Conservation (phyloP, 2,797 vertebrate genomes). For the Myotis planiceps region DNA sequence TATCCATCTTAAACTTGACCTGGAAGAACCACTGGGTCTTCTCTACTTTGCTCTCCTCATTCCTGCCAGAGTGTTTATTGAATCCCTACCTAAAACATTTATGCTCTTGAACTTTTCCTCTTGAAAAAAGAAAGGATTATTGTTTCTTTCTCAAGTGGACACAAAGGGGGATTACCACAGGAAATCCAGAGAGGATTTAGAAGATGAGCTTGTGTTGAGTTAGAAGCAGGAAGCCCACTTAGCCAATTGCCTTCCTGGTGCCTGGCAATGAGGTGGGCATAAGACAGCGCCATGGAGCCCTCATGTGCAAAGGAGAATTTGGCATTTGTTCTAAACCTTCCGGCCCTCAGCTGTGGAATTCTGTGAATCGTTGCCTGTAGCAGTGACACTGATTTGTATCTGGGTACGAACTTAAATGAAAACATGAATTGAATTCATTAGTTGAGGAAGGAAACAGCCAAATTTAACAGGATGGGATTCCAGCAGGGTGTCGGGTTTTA, state of each 20-base stretch:
- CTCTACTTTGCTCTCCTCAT: constrained; percentile 36
- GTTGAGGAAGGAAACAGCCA: constrained; percentile 74
- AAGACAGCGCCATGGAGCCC: background rate
- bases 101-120: constrained; percentile 55
- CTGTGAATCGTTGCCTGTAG: constrained; percentile 32
- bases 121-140: constrained; percentile 46
- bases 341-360: constrained; percentile 46
- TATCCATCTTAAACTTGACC: constrained; percentile 40
- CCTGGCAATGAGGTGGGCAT: background rate
- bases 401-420: constrained; percentile 73
- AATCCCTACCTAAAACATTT: constrained; percentile 71
- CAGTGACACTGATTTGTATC: constrained; percentile 69
- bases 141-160: constrained; percentile 57
- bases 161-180: constrained; percentile 59
- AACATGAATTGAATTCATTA: constrained; percentile 75
- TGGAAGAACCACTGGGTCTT: constrained; percentile 68
- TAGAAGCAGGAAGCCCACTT: constrained; percentile 11
- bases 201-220: constrained; percentile 35
- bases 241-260: background rate
- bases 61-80: constrained; percentile 74
- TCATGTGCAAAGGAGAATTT: background rate
- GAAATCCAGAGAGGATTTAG: constrained; percentile 59
- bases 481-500: constrained; percentile 67
- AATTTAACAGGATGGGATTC: constrained; percentile 77
- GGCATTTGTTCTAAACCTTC: constrained; percentile 13